Conservation (phyloP, 1,140 invertebrate species). For the Penaeus japonicus region DNA sequence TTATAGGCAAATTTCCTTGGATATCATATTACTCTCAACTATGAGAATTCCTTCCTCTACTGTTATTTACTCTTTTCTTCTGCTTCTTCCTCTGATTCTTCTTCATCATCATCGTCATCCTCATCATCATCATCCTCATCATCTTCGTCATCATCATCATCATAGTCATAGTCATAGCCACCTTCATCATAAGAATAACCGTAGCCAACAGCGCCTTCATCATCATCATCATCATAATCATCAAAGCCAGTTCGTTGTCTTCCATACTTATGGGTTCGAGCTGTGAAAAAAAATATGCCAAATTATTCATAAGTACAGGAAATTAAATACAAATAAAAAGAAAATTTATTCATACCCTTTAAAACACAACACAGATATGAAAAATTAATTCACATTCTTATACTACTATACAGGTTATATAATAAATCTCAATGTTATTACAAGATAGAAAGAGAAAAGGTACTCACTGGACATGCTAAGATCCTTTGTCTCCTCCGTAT, state of each 20-base stretch:
- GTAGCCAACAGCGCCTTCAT: conserved; percentile 60
- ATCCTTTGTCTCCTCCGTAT: conserved; percentile 91
- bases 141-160: conserved; percentile 59
- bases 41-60: not conserved
- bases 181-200: conserved; percentile 36
- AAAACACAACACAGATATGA: not conserved
- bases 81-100: not conserved
- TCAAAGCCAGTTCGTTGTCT: conserved; percentile 64
- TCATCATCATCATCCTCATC: conserved; percentile 61
- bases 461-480: conserved; percentile 92
- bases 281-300: conserved; percentile 59
- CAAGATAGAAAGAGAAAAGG: not conserved
- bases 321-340: not conserved
- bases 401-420: too few species aligned
- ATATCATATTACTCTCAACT: not conserved
- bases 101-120: conserved; percentile 52
- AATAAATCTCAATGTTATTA: not conserved
- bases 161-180: conserved; percentile 50
- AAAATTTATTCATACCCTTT: not conserved
- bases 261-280: conserved; percentile 66
- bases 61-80: conserved; percentile 11
- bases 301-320: not conserved
- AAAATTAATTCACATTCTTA: too few species aligned
- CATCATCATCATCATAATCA: conserved; percentile 62
- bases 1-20: too few species aligned